phyloP scores from a whole-genome alignment of 2,113 vertebrate genomes.

The Felis chaus region DNA sequence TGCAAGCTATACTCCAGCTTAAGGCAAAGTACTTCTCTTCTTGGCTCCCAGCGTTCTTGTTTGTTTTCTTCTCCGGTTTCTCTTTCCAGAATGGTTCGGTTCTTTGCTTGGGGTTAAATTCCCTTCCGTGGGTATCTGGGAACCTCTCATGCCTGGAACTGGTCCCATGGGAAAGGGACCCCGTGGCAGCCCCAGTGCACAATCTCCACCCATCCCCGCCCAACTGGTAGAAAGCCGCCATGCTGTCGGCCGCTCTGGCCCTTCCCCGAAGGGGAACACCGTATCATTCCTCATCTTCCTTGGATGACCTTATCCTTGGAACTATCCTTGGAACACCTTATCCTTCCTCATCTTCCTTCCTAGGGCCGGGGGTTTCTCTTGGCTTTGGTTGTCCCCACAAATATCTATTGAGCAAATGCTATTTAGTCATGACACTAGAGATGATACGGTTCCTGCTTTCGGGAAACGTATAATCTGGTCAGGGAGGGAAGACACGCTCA shows the following conservation, averaged over 20 bases:
- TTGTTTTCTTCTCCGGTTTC: not conserved
- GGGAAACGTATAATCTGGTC: not conserved
- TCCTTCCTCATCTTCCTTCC: not conserved
- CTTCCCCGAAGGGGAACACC: not conserved
- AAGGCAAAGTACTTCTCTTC: not conserved
- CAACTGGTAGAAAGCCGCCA: not conserved
- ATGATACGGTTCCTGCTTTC: not conserved
- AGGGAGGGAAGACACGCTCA: not conserved
- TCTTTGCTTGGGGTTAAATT: not conserved
- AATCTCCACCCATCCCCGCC: not conserved
- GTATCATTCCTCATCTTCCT: not conserved
- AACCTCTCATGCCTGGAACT: not conserved
- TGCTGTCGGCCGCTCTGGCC: not conserved
- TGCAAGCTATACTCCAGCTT: not conserved
- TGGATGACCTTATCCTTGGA: no score
- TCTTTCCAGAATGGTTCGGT: not conserved
- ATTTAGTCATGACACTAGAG: not conserved
- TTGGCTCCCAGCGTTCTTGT: not conserved
- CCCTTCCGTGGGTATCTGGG: not conserved
- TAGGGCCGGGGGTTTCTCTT: not conserved
- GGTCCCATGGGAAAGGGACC: not conserved
- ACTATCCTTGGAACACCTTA: not conserved
- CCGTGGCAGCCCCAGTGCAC: not conserved
- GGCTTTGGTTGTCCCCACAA: not conserved
- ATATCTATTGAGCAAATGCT: not conserved